phyloP scores from a whole-genome alignment of 2,797 vertebrate species.

The Chloroceryle amazona region DNA sequence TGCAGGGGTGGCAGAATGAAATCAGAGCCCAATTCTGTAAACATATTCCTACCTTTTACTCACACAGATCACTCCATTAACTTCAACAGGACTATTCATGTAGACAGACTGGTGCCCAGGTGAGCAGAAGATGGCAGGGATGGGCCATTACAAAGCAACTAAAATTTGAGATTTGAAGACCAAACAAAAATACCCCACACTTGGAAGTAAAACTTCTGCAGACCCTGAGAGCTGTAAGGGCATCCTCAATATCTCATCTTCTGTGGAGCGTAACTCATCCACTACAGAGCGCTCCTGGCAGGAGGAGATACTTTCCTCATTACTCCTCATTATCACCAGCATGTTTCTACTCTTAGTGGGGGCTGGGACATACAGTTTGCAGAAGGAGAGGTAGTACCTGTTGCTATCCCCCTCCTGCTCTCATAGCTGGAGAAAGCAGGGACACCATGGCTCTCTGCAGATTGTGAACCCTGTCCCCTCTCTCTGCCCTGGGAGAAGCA shows the following conservation, averaged over 20 bases:
- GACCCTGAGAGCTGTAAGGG: neutral
- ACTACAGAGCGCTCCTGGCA: neutral
- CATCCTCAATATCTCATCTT: neutral
- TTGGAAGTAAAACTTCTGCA: neutral
- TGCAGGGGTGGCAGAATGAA: neutral
- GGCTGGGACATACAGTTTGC: neutral
- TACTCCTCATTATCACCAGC: neutral
- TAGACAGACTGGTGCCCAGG: neutral
- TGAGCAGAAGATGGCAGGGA: neutral
- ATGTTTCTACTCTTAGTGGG: rapidly evolving
- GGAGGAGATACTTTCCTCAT: neutral
- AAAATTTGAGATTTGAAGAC: neutral
- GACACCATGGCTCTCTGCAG: neutral
- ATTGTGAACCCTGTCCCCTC: neutral
- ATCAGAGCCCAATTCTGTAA: neutral
- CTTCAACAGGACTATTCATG: neutral
- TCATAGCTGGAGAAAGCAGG: neutral
- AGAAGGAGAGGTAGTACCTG: neutral
- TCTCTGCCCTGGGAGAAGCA: neutral
- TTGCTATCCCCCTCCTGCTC: neutral
- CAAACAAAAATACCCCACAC: neutral
- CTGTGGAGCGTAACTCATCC: neutral
- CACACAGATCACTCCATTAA: neutral
- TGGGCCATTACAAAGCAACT: neutral
- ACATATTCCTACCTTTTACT: neutral